Percentiles rank a stretch among this genome's conserved stretches.
These are phyloP conservation scores for Tetramorium alpestre DNA, from an alignment of 1,140 invertebrate species.

Conservation along the genomic window DNA sequence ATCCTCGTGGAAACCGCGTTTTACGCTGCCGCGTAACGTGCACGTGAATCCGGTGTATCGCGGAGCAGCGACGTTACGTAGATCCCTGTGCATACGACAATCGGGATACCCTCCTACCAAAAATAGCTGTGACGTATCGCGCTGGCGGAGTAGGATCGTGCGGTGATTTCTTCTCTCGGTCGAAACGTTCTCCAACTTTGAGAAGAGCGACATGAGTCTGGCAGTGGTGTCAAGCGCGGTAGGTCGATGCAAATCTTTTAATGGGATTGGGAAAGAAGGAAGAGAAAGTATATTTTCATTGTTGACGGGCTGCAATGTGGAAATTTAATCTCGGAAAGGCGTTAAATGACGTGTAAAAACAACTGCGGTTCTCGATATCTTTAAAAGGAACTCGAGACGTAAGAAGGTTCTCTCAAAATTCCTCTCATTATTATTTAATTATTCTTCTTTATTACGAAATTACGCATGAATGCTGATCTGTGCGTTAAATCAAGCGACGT, in stretches of 20 bases:
- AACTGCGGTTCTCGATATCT: neutral
- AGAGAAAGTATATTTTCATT: slow-evolving; percentile 12
- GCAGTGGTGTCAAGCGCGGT: slow-evolving; percentile 31
- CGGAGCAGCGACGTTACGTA: neutral
- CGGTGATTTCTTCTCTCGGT: slow-evolving; percentile 19
- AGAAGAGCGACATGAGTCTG: neutral
- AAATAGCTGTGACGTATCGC: slow-evolving; percentile 67
- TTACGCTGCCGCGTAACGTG: neutral
- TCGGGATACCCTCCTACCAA: neutral
- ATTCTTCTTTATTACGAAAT: neutral
- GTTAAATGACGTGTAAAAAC: neutral
- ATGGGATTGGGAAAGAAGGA: neutral
- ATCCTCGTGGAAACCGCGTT: neutral
- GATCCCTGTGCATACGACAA: neutral
- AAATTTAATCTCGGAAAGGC: too few species aligned
- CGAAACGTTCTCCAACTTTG: neutral
- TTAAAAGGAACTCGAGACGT: neutral
- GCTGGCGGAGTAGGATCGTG: neutral
- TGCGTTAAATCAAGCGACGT: neutral
- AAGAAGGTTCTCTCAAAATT: neutral
- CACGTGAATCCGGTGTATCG: neutral
- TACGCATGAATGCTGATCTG: neutral
- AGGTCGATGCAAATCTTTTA: slow-evolving; percentile 2
- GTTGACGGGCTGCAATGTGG: neutral
- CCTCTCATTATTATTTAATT: neutral